A percentile compares a stretch with the other conserved stretches of the same genome.
These are phyloP conservation scores for Channallabes apus DNA, from an alignment of 2,797 vertebrate genomes.

Conservation along the genomic window DNA sequence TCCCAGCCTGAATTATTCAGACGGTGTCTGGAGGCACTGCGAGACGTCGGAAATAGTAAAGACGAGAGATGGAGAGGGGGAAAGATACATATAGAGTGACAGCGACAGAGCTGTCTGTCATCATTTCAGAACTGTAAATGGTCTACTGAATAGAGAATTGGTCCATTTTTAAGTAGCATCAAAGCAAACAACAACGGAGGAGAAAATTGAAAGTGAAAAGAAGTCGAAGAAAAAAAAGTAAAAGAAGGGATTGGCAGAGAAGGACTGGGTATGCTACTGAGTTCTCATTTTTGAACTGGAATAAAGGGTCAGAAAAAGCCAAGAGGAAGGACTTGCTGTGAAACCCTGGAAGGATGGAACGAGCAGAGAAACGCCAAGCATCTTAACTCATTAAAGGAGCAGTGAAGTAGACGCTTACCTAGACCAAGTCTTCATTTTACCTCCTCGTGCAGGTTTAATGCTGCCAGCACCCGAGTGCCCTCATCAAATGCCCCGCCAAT, in stretches of 20 bases:
- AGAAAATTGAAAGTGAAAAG: neutral
- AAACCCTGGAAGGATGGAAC: neutral
- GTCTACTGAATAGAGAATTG: slow-evolving; percentile 9
- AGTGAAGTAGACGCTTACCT: too few species aligned
- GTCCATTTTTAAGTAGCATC: slow-evolving; percentile 9
- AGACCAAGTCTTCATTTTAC: neutral
- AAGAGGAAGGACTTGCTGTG: slow-evolving; percentile 5
- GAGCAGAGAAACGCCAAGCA: slow-evolving; percentile 1
- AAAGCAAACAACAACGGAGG: slow-evolving; percentile 10
- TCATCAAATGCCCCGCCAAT: neutral
- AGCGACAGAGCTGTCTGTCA: slow-evolving; percentile 21
- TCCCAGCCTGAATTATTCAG: slow-evolving; percentile 52
- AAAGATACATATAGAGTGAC: neutral
- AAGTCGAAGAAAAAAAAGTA: neutral
- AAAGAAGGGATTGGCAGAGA: neutral
- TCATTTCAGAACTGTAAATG: slow-evolving; percentile 32
- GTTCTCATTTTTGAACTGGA: neutral
- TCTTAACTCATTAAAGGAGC: neutral
- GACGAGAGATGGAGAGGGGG: slow-evolving; percentile 26
- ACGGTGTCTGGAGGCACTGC: slow-evolving; percentile 35
- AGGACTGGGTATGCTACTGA: neutral
- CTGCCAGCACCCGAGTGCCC: neutral
- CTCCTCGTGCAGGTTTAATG: neutral
- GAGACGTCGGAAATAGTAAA: slow-evolving; percentile 45
- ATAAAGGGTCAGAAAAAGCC: slow-evolving; percentile 15